phyloP scores from a whole-genome alignment of 2,113 vertebrate genomes.

The Stictonetta naevosa region DNA sequence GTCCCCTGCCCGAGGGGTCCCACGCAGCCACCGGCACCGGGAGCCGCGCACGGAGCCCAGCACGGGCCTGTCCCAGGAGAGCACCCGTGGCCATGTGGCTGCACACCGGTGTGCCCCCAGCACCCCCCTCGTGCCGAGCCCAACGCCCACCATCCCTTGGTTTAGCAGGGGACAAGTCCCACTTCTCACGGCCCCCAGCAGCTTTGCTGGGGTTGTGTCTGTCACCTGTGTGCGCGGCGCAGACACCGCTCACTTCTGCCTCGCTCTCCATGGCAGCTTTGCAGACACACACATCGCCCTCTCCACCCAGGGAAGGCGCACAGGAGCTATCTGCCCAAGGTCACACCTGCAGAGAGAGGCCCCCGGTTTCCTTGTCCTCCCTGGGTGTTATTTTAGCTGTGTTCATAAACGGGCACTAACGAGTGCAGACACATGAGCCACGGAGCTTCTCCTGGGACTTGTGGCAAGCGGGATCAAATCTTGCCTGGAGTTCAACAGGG shows the following conservation, averaged over 20 bases:
- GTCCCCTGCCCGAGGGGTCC: not conserved
- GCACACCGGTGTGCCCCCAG: rapidly evolving
- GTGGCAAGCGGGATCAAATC: too few relatives aligned
- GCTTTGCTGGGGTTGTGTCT: rapidly evolving
- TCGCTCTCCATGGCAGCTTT: rapidly evolving
- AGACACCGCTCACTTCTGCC: too few relatives aligned
- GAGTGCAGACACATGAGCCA: rapidly evolving
- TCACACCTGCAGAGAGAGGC: not conserved
- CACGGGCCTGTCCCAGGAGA: not conserved
- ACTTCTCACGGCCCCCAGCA: rapidly evolving
- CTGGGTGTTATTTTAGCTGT: not conserved
- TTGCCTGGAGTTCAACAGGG: rapidly evolving
- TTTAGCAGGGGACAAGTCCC: too few relatives aligned
- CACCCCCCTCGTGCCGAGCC: not conserved
- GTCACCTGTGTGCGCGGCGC: rapidly evolving
- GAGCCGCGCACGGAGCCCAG: rapidly evolving
- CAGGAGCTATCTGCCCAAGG: not conserved
- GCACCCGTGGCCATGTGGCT: rapidly evolving
- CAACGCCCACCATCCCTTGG: rapidly evolving
- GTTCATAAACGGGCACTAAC: rapidly evolving
- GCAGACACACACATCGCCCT: rapidly evolving
- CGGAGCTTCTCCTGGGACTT: not conserved
- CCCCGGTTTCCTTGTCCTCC: rapidly evolving
- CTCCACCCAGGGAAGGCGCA: rapidly evolving
- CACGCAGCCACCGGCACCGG: not conserved